Base-by-base conservation (phyloP, 2,888 invertebrate genomes). In the Amblyjoppa fuscipennis region DNA sequence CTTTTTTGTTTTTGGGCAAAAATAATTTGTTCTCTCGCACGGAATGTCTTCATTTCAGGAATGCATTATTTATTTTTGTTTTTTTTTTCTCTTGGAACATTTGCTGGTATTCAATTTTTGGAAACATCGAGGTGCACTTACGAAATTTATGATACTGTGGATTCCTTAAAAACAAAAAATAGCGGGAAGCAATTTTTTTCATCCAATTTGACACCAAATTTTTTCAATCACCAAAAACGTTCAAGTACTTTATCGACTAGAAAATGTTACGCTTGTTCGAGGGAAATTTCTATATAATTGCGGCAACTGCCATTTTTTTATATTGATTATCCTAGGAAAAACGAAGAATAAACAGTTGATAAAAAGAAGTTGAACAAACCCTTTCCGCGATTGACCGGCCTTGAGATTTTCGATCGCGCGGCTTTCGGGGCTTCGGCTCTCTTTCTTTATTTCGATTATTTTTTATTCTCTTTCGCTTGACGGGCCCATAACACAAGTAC, bases 381-480 rank as follows among this genome's bases (percentile, higher is more conserved):
- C 61, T 9, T 9, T 13, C 20, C 16, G 38, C 68, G 38, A 28
- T 74, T 77, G 84, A 81, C 64, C 78, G 86, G 59, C 86, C 79
- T 87, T 86, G 83, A 87, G 71, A 56, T 73, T 84, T 87, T 87
- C 71, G 69, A 82, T 84, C 82, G 80, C 79, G 79, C 73, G 74
- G 83, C 71, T 78, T 66, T 76, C 51, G 31, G 64, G 49, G 56
- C 70, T 84, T 79, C 16, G 49, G 20, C 34, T 71, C 49, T 69
- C 49, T 81, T 64, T 66, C 53, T 66, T 38, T 81, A 41, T 71
- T 83, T 53, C 61, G 49, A 6, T 81, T 38, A 61, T 20, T 69
- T 41, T 68, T 82, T 66, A 59, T 77, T 56, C 70, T 66, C 64
- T 78, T 68, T 79, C 34, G 70, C 66, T 45, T 78, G 86, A 86